Evolutionary conservation across 1,140 invertebrate species (phyloP), one percentile per base, ranked within the genome.

Genomic region (Musca domestica): DNA sequence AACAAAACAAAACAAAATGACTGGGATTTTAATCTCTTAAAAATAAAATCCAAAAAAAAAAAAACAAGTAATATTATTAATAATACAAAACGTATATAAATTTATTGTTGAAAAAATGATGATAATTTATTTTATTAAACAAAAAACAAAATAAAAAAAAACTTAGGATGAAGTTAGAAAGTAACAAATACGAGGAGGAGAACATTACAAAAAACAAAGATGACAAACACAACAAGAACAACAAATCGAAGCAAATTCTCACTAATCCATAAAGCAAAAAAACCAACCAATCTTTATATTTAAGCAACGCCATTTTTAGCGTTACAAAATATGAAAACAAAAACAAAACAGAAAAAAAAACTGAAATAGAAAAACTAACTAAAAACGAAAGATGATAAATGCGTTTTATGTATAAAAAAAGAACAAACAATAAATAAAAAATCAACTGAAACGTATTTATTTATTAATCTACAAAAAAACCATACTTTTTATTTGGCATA

Each of bases 221-320:
- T 41, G 34, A 41, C 34, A 41, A 41, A 41, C 34, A 41, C n/a
- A n/a, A n/a, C n/a, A 41, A 41, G 3, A 30, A 41, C 4, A 41
- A 41, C 34, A 41, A 41, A 41, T 41, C 34, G 34, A 41, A 41
- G 34, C 34, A 41, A 41, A 41, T 10, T 41, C 34, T 41, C 34
- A 61, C 56, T 61, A 34, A 61, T 34, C 19, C 34, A 61, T 61
- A 61, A 61, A 61, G 54, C n/a, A 58, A 30, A 27, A 61, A 17
- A 20, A 27, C 17, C 27, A 61, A 61, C 30, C 17, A 34, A 61
- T 61, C 34, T 41, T 41, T 41, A 61, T 61, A 61, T 61, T 61
- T 61, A 61, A 61, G 27, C 17, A 20, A 61, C 56, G 56, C 56
- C 56, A 61, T 61, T 61, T 61, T 61, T 61, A 61, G 56, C 56